Base-by-base conservation (phyloP, 1,140 invertebrate species). In the Anastrepha ludens region DNA sequence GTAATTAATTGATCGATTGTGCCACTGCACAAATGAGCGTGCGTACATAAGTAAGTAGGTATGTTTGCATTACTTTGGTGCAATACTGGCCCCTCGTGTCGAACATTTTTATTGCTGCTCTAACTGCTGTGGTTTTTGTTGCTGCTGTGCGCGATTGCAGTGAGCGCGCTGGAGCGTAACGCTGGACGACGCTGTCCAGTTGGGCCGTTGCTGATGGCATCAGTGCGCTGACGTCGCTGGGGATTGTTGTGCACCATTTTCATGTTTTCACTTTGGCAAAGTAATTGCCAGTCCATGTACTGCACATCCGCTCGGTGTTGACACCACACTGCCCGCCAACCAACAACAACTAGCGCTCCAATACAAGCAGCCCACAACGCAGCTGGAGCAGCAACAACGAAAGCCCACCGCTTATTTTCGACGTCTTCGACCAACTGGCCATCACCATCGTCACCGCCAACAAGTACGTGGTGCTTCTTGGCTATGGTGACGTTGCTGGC, bases 1-100 rank as follows among this genome's bases (percentile, higher is more conserved):
- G 81, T 74, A 81, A 88, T 85, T 88, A 88, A 88, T 88, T 86
- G 87, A 88, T 88, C 62, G 87, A 88, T 88, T 88, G 87, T 86
- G 74, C 74, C 74, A 81, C 47, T 81, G 74, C 74, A n/a, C 74
- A 81, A 81, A 20, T 47, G 47, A 81, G 74, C 41, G 39, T 81
- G 86, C 81, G n/a, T 55, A 8, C 55, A 29, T 29, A 39, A 17
- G 6, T 59, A 60, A 39, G 8, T 50, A 39, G 65, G 62, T 44
- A 20, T 87, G 60, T 44, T 41, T 88, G 55, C 58, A 58, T 50
- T 64, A 39, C 55, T 39, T 81, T 86, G 50, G 87, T 88, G 87
- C 87, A 88, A 88, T 88, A 88, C 60, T 85, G 39, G 11, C 60
- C 85, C 85, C 60, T 55, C 47, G n/a, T 29, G 47, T 20, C 50